phyloP scores from a whole-genome alignment of 35 echinoderm and acorn worm genomes.

The Chiridota heheva region DNA sequence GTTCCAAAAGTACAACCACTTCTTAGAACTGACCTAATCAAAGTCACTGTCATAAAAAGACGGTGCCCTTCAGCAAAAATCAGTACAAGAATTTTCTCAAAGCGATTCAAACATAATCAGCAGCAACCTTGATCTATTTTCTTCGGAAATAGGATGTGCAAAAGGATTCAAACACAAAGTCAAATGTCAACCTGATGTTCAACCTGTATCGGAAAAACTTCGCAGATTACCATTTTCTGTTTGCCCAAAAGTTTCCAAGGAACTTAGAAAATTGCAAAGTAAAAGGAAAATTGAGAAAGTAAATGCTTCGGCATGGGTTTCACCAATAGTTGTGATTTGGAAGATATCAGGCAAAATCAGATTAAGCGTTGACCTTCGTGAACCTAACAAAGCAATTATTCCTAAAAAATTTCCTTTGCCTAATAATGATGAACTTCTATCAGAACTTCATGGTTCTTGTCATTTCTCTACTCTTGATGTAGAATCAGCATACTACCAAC shows the following conservation, averaged over 20 bases:
- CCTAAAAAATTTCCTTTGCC: conserved; percentile 57
- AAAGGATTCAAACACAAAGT: background rate
- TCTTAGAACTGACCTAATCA: too few relatives aligned
- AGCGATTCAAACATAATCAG: background rate
- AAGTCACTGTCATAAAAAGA: too few relatives aligned
- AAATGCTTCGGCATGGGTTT: conserved; percentile 45
- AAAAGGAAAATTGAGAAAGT: conserved; percentile 38
- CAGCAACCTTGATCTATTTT: background rate
- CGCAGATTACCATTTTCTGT: background rate
- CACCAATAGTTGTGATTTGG: conserved; percentile 37
- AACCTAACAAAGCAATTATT: conserved; percentile 42
- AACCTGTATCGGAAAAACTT: background rate
- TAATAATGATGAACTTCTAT: conserved; percentile 32
- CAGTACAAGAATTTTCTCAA: too few relatives aligned
- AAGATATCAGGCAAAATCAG: conserved; percentile 36
- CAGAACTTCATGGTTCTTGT: background rate
- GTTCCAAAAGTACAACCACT: too few relatives aligned
- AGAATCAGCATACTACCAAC: conserved; percentile 10
- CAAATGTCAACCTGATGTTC: background rate
- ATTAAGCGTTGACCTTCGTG: conserved; percentile 43
- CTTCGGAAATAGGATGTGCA: background rate
- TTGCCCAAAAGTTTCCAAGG: background rate
- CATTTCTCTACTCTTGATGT: conserved; percentile 14
- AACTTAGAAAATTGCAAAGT: background rate
- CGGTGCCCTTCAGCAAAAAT: too few relatives aligned